A percentile compares a stretch with the other conserved stretches of the same genome.
phyloP scores from a whole-genome alignment of 2,113 vertebrate species.

The Rallus limicola region DNA sequence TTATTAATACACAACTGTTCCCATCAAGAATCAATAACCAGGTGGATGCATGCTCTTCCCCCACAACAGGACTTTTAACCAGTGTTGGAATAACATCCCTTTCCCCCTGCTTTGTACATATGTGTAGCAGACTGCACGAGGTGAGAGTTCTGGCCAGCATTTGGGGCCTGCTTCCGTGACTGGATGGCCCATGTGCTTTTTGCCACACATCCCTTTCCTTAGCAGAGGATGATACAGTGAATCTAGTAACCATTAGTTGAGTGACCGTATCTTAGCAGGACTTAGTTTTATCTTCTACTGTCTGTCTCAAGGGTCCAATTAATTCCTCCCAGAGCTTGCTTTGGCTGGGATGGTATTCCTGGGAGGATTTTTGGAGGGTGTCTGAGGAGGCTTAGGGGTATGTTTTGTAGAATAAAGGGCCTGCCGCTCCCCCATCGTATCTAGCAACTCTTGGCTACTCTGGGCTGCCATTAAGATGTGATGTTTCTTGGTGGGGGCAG shows the following conservation, averaged over 20 bases:
- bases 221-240: background rate
- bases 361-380: background rate
- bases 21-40: background rate
- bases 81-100: background rate
- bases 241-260: background rate
- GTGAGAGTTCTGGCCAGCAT: background rate
- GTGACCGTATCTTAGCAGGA: background rate
- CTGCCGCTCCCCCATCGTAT: background rate
- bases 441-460: background rate
- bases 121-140: background rate
- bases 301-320: background rate
- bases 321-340: background rate
- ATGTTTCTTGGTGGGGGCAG: background rate
- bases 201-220: background rate
- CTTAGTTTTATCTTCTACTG: background rate
- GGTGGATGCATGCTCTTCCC: background rate
- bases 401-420: background rate
- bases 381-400: background rate
- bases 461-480: accelerated
- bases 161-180: background rate
- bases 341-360: background rate
- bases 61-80: background rate
- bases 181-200: background rate
- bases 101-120: background rate
- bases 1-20: background rate